Evolutionary conservation across 2,888 invertebrate species (phyloP), one percentile per base, ranked within the genome.

Genomic region (Eilema sororculum): DNA sequence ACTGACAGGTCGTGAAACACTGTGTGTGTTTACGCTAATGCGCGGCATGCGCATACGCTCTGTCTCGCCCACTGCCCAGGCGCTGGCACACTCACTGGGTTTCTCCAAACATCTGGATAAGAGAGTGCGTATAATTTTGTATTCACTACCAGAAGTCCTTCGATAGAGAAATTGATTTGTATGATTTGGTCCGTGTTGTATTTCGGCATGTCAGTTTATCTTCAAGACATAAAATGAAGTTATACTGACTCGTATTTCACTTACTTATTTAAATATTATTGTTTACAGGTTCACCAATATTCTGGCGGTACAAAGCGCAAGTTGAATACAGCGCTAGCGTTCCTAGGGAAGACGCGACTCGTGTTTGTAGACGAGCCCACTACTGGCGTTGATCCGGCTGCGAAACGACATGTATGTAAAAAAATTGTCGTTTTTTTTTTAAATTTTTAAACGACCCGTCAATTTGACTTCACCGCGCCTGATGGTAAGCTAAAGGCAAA

Each of bases 281-380:
- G n/a, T 58, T 28, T 9, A 16, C 78, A 96, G 95, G 96, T 96
- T 13, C 86, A 90, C 13, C 93, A 95, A 64, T 97, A 97, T 79
- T 97, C 97, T 70, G 97, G 97, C 20, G 97, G 97, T 20, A 97
- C 97, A 84, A 97, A 97, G 84, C 95, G 97, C 30, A 97, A 97
- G 88, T 87, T 97, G 67, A 97, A 97, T 81, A 96, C 97, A 10
- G 97, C 97, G 0, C 93, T 97, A 37, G 96, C 97, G 0, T 92
- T 97, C 77, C 91, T 97, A 72, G 97, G 97, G 0, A 95, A 96
- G 75, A 97, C 97, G 2, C 95, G 96, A 0, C 95, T 97, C 0
- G 95, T 97, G 65, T 97, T 97, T 86, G 93, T 97, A 65, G 97
- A 97, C 89, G 96, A 96, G 84, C 97, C 97, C 6, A 96, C 96